Base-by-base conservation (phyloP, 2,888 invertebrate genomes). In the Mythimna loreyi region DNA sequence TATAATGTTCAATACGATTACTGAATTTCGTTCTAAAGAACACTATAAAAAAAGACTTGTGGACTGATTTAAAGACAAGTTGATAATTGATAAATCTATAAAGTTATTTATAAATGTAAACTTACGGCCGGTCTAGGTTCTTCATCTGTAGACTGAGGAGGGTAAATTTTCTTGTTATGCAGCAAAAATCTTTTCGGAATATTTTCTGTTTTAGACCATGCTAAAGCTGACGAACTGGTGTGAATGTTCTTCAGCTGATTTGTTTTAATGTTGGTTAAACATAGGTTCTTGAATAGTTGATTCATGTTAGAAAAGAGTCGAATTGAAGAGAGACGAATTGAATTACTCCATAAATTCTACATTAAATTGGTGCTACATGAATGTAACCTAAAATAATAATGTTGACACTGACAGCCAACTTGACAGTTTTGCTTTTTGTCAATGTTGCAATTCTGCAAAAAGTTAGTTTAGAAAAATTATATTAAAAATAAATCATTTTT, bases 51-150 rank as follows among this genome's bases (percentile, higher is more conserved):
- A 43, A 4, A 16, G n/a, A 6, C 6, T 19, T 6, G 43, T n/a
- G 1, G 40, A 40, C 16, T n/a, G 36, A n/a, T 2, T 1, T 8
- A 8, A n/a, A n/a, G 19, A n/a, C n/a, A n/a, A 4, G n/a, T 19
- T 33, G 3, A 13, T 1, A 36, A 9, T 43, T 55, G 33, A 33
- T 3, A 11, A 19, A 2, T 47, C 13, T 11, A 40, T 4, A 4
- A 36, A 21, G n/a, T 47, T 40, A 6, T 13, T 40, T 8, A 45
- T 67, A 9, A 28, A 13, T 47, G 4, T 13, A 11, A 23, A 69
- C 97, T 97, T 96, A 99, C 99, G 23, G 99, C 99, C 58, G 98
- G 98, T 89, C 99, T 96, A 47, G 96, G 97, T 88, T 97, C 97
- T 90, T 99, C 98, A 2, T 96, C 97, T 19, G 96, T 96, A 75